Percentiles rank a stretch among this genome's conserved stretches.
Conservation (phyloP, 2,113 vertebrate species). For the Neopipo cinnamomea region DNA sequence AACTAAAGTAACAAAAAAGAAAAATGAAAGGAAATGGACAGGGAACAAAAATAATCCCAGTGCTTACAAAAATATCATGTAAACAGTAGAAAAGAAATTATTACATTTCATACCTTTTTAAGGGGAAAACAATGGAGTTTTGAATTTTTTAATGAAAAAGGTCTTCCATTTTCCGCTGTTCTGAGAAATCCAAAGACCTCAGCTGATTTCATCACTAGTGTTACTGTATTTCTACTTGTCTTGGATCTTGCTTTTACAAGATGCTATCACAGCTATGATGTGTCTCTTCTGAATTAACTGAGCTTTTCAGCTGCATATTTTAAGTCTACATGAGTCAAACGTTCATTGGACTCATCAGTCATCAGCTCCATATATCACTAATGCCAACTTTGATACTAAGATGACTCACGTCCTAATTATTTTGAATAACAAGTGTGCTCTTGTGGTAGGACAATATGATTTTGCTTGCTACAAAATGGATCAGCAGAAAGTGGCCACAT, state of each 20-base stretch:
- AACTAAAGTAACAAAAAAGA: not conserved
- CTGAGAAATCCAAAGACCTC: slow-evolving; percentile 1
- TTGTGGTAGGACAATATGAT: slow-evolving; percentile 49
- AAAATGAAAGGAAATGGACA: slow-evolving; percentile 4
- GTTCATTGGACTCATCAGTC: slow-evolving; percentile 59
- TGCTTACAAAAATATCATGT: not conserved
- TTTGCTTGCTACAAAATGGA: slow-evolving; percentile 1
- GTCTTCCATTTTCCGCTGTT: slow-evolving; percentile 18
- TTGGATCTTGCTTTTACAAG: slow-evolving; percentile 68
- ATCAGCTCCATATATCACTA: slow-evolving; percentile 59
- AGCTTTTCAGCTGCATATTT: slow-evolving; percentile 58
- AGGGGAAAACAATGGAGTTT: not conserved
- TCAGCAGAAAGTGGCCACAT: not conserved
- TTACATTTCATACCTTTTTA: not conserved
- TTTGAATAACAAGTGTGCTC: slow-evolving; percentile 63
- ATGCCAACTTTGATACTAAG: slow-evolving; percentile 55
- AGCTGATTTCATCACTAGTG: slow-evolving; percentile 50
- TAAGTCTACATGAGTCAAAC: slow-evolving; percentile 54
- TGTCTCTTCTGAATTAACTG: slow-evolving; percentile 64
- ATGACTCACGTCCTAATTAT: slow-evolving; percentile 64
- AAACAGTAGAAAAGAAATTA: not conserved
- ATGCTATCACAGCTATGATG: slow-evolving; percentile 37
- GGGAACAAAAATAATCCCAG: not conserved
- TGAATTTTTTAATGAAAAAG: not conserved
- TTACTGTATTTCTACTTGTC: slow-evolving; percentile 52